Conservation (phyloP, 2,797 vertebrate species). For the Gymnocypris eckloni region DNA sequence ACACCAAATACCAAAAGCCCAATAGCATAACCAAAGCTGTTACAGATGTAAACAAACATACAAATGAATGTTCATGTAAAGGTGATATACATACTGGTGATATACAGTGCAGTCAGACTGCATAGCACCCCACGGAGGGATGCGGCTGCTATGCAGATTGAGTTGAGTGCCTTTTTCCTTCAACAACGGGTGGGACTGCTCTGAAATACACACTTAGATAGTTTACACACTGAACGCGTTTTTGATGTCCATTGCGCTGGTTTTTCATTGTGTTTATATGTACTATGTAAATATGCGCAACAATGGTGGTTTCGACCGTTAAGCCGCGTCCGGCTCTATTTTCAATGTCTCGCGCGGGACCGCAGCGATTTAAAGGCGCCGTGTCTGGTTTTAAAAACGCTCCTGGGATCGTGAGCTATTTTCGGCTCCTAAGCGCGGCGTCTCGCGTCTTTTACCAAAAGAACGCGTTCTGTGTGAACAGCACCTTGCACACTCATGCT, state of each 20-base stretch:
- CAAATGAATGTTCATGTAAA: slow-evolving; percentile 39
- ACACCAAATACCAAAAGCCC: slow-evolving; percentile 62
- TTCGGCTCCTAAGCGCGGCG: not conserved
- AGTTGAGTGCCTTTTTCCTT: slow-evolving; percentile 98
- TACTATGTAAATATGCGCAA: not conserved
- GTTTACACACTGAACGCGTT: slow-evolving; percentile 14
- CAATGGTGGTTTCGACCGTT: too few relatives aligned
- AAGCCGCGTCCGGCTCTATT: not conserved
- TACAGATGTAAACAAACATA: slow-evolving; percentile 52
- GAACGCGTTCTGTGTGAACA: too few relatives aligned
- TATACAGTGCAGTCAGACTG: slow-evolving; percentile 79
- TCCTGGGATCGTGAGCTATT: not conserved
- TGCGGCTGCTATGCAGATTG: slow-evolving; percentile 80
- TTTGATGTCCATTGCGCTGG: not conserved
- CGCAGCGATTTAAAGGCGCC: not conserved
- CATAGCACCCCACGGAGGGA: slow-evolving; percentile 76
- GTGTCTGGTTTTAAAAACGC: not conserved
- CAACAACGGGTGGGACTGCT: slow-evolving; percentile 94
- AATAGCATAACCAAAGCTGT: slow-evolving; percentile 60
- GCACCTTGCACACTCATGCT: too few relatives aligned
- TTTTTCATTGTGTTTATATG: not conserved
- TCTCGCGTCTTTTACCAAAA: not conserved
- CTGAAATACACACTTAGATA: slow-evolving; percentile 66
- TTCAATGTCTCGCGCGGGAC: not conserved
- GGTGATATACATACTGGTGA: slow-evolving; percentile 32